Percentiles rank a stretch among this genome's conserved stretches.
phyloP scores from a whole-genome alignment of 2,888 invertebrate genomes.

The Catocala fraxini region DNA sequence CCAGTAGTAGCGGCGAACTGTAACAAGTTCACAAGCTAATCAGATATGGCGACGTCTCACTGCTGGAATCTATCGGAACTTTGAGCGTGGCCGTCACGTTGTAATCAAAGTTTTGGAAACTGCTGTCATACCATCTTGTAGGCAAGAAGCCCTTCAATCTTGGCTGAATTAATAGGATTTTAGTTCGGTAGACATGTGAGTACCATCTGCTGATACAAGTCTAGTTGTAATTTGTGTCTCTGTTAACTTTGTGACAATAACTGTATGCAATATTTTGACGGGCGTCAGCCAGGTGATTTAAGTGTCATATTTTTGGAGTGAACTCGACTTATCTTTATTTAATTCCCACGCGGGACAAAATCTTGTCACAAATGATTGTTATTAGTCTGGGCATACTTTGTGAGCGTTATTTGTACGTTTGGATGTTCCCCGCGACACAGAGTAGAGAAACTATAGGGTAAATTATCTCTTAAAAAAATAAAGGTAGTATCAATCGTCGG shows the following conservation, averaged over 20 bases:
- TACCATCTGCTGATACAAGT: constrained; percentile 6
- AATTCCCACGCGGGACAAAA: too few relatives aligned
- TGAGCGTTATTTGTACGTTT: too few relatives aligned
- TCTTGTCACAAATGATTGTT: too few relatives aligned
- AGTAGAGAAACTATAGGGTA: too few relatives aligned
- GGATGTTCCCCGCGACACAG: too few relatives aligned
- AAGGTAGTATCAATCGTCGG: too few relatives aligned
- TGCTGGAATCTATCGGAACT: constrained; percentile 64
- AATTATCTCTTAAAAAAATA: too few relatives aligned
- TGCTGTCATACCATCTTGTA: constrained; percentile 56
- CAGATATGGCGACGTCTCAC: constrained; percentile 58
- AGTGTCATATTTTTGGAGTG: too few relatives aligned
- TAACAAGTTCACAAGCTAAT: constrained; percentile 65
- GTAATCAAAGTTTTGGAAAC: constrained; percentile 68
- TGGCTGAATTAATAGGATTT: constrained; percentile 55
- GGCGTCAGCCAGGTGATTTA: too few relatives aligned
- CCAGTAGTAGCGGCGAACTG: constrained; percentile 35
- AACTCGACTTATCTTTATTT: too few relatives aligned
- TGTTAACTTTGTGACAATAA: not conserved
- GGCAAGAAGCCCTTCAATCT: constrained; percentile 56
- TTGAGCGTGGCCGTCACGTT: constrained; percentile 57
- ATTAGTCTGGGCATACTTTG: too few relatives aligned
- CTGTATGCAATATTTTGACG: not conserved
- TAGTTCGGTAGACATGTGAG: constrained; percentile 35
- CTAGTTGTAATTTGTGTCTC: constrained; percentile 13